Evolutionary conservation across 2,888 invertebrate species (phyloP), one percentile per base, ranked within the genome.

Genomic region (Eristalis intricaria): DNA sequence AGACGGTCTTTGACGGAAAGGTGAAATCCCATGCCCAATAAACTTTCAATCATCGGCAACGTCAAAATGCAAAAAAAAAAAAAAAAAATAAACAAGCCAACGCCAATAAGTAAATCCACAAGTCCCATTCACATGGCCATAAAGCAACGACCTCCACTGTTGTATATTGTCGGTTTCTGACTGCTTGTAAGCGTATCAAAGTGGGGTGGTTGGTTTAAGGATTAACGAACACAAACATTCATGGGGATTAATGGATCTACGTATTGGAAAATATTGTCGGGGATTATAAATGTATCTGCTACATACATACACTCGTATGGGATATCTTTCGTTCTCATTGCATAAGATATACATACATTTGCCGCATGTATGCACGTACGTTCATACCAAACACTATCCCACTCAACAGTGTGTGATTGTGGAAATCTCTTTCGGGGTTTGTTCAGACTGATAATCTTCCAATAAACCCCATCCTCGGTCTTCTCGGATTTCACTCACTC

Each of bases 221-320:
- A 92, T 92, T 92, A 92, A 92, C 92, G 91, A 91, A 91, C 91
- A 90, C 91, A 91, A 90, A 88, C 88, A 88, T 84, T 84, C 84
- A 69, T 81, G 70, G 80, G 88, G 84, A 88, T 88, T 88, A 88
- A 88, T 88, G 84, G 88, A 88, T 88, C 80, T 84, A 84, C 84
- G 84, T 88, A 88, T 88, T 88, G 88, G 84, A 80, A 88, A 88
- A 88, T 88, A 88, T 88, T 84, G 88, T 81, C 74, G 77, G 77
- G 88, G 88, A 88, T 88, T 88, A 88, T 88, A 88, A 88, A 84
- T 88, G 84, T 84, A 80, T 77, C 80, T 84, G 74, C 63, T 63
- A 69, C 70, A 84, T 35, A 84, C 66, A 74, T 74, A 66, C 71
- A 32, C n/a, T 11, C 35, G 32, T 43, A 84, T 68, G 40, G 40